A percentile compares a stretch with the other conserved stretches of the same genome.
phyloP scores from a whole-genome alignment of 1,140 invertebrate genomes.

The Papilio xuthus region DNA sequence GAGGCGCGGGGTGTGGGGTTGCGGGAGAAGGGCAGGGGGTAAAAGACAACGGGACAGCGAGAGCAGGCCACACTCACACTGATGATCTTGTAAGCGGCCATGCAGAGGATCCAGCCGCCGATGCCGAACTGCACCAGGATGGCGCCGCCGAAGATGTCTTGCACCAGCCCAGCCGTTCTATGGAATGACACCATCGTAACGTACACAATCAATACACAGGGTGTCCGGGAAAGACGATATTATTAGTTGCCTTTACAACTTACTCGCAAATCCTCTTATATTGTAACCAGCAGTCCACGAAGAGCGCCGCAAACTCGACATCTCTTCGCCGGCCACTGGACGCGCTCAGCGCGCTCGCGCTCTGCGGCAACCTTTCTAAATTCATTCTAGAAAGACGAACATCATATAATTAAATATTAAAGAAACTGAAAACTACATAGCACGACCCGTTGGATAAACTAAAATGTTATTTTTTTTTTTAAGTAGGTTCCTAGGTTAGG shows the following conservation, averaged over 20 bases:
- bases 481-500: too few relatives aligned
- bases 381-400: slow-evolving; percentile 47
- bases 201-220: too few relatives aligned
- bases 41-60: too few relatives aligned
- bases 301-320: slow-evolving; percentile 44
- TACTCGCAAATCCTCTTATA: slow-evolving; percentile 60
- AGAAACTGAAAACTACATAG: too few relatives aligned
- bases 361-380: slow-evolving; percentile 50
- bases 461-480: too few relatives aligned
- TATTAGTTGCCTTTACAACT: slow-evolving; percentile 28
- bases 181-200: too few relatives aligned
- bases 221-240: too few relatives aligned
- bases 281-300: slow-evolving; percentile 56
- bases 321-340: slow-evolving; percentile 42
- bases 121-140: slow-evolving; percentile 70
- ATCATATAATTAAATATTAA: background rate
- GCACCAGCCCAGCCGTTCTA: slow-evolving; percentile 55
- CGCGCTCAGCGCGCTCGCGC: slow-evolving; percentile 35
- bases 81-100: slow-evolving; percentile 71
- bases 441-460: too few relatives aligned
- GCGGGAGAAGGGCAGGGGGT: background rate
- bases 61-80: slow-evolving; percentile 55
- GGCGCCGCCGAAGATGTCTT: slow-evolving; percentile 61
- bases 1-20: background rate
- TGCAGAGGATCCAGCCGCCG: slow-evolving; percentile 72